phyloP scores from a whole-genome alignment of 2,888 invertebrate species.

The Periphyllus acericola region DNA sequence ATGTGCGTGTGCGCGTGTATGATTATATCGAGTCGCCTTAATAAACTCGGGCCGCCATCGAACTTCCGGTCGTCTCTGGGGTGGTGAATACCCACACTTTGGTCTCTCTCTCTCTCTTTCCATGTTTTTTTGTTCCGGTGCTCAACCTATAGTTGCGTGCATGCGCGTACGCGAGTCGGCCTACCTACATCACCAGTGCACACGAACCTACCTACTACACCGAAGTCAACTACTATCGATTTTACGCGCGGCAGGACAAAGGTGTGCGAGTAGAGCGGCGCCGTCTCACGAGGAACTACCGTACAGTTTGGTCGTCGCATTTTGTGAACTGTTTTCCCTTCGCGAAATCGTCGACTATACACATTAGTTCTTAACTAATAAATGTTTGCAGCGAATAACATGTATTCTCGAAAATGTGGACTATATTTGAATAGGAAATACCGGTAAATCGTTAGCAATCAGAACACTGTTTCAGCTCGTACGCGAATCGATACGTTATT shows the following conservation, averaged over 20 bases:
- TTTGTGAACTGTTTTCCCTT: too few species aligned
- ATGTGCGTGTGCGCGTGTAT: not conserved
- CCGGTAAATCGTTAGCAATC: too few species aligned
- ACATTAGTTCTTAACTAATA: too few species aligned
- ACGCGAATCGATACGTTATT: too few species aligned
- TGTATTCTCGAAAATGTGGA: too few species aligned
- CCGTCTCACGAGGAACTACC: not conserved
- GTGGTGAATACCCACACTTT: not conserved
- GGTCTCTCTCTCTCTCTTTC: not conserved
- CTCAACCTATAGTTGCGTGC: not conserved
- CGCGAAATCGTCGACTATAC: too few species aligned
- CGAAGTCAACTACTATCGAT: not conserved
- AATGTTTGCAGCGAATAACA: too few species aligned
- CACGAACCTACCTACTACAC: not conserved
- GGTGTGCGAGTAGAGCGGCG: not conserved
- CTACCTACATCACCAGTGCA: too few species aligned
- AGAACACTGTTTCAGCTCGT: too few species aligned
- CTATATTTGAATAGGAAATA: too few species aligned
- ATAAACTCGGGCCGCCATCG: slow-evolving; percentile 10
- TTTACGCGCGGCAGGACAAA: not conserved
- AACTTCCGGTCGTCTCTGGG: slow-evolving; percentile 47
- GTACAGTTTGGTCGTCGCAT: not conserved
- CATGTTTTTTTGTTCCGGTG: not conserved
- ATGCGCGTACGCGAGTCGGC: not conserved
- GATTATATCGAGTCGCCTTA: slow-evolving; percentile 30